Evolutionary conservation across 2,888 invertebrate species (phyloP), one percentile per base, ranked within the genome.

Genomic region (Oxyteleia sp.): DNA sequence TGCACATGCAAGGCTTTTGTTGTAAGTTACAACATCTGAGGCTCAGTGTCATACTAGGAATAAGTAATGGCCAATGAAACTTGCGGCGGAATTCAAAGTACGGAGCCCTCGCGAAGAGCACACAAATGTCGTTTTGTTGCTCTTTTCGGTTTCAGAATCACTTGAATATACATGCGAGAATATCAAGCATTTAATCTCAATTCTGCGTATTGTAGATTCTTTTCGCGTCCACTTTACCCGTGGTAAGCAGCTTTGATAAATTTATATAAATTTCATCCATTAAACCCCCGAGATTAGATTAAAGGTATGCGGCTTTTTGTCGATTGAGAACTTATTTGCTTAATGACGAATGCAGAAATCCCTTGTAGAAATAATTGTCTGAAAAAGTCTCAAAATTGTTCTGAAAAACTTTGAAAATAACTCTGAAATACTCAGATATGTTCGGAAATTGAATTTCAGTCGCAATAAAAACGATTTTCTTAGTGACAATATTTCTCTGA

Each of bases 11-110:
- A 72, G 82, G 68, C 78, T 82, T 82, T 82, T 82, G 82, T 87
- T 88, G 86, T 84, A 87, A 87, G 88, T 87, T 74, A 86, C 87
- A 88, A 87, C 87, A 87, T 87, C 85, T 69, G 80, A 82, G 87
- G 82, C 82, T 86, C 86, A 86, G 87, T 82, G 82, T 78, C 88
- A 88, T 87, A 87, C 79, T 61, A 61, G 84, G 88, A 87, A 89
- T 90, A 89, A 90, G 84, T 90, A 90, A 89, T 89, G 88, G 89
- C 87, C 89, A 89, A 89, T 90, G 89, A 89, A 89, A 90, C 86
- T 83, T 84, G 84, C 87, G 81, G 87, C 85, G 88, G 89, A 88
- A 90, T 89, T 89, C 86, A 85, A 89, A 87, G 87, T 86, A 78
- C 84, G 71, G n/a, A 79, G 78, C 55, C 75, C 68, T 75, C 57